Conservation (phyloP, 2,113 vertebrate genomes). For the Henicopernis longicauda region DNA sequence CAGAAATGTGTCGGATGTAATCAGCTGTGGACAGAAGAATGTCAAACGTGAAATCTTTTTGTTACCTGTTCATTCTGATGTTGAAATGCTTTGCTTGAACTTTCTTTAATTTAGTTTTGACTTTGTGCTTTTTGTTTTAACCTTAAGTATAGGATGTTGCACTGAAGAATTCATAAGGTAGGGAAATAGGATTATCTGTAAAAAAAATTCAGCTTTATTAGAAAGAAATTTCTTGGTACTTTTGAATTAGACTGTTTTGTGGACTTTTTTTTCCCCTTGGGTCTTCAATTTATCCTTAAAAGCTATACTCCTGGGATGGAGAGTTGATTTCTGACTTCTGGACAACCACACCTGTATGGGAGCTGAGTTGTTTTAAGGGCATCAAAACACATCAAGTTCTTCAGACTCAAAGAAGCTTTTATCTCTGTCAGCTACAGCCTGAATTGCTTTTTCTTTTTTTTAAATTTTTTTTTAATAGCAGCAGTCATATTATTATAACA, state of each 20-base stretch:
- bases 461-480: not conserved
- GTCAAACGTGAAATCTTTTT: not conserved
- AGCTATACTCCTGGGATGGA: not conserved
- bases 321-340: not conserved
- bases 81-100: not conserved
- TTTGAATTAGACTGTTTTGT: not conserved
- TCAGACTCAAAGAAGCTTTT: not conserved
- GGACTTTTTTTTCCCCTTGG: not conserved
- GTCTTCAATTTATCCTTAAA: not conserved
- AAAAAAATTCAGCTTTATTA: not conserved
- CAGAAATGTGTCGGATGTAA: not conserved
- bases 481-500: not conserved
- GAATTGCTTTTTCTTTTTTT: not conserved
- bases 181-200: not conserved
- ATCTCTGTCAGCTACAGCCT: not conserved
- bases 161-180: not conserved
- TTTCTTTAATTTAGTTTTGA: not conserved
- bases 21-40: not conserved
- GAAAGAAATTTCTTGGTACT: not conserved
- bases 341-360: not conserved
- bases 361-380: not conserved
- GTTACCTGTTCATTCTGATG: not conserved
- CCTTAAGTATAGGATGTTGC: not conserved
- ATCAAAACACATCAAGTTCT: not conserved
- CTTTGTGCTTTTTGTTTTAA: not conserved